Conservation (phyloP, 2,113 vertebrate species). For the Ellobius talpinus region DNA sequence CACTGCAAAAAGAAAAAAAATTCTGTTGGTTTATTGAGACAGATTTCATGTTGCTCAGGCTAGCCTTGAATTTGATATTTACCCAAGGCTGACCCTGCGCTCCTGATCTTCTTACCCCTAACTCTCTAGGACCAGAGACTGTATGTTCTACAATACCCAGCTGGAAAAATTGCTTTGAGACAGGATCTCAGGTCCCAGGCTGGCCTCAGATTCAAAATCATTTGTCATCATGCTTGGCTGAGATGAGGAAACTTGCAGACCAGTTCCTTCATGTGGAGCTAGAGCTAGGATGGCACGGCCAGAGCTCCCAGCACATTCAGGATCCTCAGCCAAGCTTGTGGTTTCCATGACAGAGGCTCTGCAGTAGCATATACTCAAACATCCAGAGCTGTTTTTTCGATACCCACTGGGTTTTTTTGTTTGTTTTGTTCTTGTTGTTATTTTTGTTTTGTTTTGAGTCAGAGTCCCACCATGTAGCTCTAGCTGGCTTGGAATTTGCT, state of each 20-base stretch:
- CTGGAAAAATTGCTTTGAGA: not conserved
- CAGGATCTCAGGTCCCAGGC: not conserved
- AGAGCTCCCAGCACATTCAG: not conserved
- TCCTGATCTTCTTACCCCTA: not conserved
- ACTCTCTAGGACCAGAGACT: not conserved
- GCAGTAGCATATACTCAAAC: not conserved
- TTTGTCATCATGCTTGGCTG: not conserved
- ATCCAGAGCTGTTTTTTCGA: not conserved
- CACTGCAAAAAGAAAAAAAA: not conserved
- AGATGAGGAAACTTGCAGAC: not conserved
- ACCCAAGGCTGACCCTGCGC: not conserved
- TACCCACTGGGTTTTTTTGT: not conserved
- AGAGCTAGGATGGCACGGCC: not conserved
- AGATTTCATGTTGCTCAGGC: not conserved
- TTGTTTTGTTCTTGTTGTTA: not conserved
- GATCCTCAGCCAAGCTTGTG: not conserved
- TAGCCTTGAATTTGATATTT: not conserved
- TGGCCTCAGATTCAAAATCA: not conserved
- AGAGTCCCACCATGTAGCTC: not conserved
- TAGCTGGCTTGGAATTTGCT: not conserved
- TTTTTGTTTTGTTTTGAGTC: not conserved
- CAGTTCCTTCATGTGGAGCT: not conserved
- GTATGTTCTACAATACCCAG: not conserved
- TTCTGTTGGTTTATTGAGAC: not conserved
- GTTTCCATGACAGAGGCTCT: not conserved